A percentile compares a stretch with the other conserved stretches of the same genome.
Evolutionary conservation across 1,140 invertebrate species (phyloP).

Genomic region (Meloidogyne floridensis): DNA sequence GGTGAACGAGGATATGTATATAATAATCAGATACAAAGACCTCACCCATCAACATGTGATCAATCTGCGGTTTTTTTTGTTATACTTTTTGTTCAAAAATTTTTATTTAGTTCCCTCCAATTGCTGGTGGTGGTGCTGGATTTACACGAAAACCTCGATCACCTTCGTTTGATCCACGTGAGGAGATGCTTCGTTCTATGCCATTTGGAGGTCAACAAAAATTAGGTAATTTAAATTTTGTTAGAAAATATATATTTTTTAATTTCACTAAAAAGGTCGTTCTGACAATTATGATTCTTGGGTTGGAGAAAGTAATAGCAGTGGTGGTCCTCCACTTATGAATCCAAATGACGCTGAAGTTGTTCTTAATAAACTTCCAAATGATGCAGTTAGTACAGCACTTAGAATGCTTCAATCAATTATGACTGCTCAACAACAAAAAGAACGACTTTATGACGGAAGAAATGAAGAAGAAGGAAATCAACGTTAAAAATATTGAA

Average conservation of each 20-base stretch:
- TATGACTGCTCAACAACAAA: neutral
- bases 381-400: constrained; percentile 3
- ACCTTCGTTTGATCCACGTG: neutral
- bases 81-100: neutral
- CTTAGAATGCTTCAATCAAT: neutral
- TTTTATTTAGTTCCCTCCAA: neutral
- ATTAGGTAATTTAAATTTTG: neutral
- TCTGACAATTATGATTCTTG: neutral
- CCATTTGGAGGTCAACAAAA: neutral
- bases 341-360: neutral
- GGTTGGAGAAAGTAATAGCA: neutral
- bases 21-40: neutral
- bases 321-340: neutral
- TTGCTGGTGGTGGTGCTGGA: neutral
- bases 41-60: neutral
- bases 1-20: neutral
- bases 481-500: neutral
- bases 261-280: neutral
- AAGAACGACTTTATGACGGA: neutral
- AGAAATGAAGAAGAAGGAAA: neutral
- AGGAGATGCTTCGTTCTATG: neutral
- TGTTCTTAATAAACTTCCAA: neutral
- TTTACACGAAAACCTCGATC: neutral
- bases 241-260: neutral
- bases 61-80: neutral